Percentiles rank a stretch among this genome's conserved stretches.
Conservation (phyloP, 2,113 vertebrate species). For the Dolichallabes microphthalmus region DNA sequence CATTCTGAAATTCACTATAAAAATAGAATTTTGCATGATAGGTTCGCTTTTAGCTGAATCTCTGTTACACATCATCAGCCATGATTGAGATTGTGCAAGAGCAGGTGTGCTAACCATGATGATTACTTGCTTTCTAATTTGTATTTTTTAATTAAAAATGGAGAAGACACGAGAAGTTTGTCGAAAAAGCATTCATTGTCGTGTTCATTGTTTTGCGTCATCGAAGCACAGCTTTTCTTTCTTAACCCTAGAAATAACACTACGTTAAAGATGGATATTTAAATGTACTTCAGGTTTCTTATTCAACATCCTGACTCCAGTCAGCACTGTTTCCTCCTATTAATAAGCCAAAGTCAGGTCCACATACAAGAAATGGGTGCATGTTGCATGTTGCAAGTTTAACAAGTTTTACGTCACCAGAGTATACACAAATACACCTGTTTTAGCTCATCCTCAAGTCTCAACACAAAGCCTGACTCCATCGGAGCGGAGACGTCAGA, state of each 20-base stretch:
- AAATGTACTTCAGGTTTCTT: not conserved
- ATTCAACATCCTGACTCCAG: not conserved
- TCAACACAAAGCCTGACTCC: slow-evolving; percentile 48
- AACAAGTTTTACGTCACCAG: slow-evolving; percentile 5
- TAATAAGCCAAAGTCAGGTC: not conserved
- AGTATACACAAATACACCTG: slow-evolving; percentile 36
- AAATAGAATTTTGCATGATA: too few relatives aligned
- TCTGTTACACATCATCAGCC: not conserved
- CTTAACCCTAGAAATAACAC: not conserved
- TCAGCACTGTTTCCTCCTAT: not conserved
- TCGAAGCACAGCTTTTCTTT: not conserved
- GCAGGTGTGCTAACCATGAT: not conserved
- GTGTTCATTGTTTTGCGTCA: not conserved
- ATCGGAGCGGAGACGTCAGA: slow-evolving; percentile 59
- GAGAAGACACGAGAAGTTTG: not conserved
- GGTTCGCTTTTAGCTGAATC: too few relatives aligned
- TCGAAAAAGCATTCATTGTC: not conserved
- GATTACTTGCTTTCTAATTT: not conserved
- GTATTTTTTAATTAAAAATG: not conserved
- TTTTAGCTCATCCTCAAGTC: slow-evolving; percentile 37
- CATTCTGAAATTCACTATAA: too few relatives aligned
- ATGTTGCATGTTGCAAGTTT: not conserved
- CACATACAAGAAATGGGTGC: not conserved
- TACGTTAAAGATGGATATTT: not conserved
- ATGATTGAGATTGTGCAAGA: not conserved